Evolutionary conservation across 2,113 vertebrate species (phyloP).

Genomic region (Castor canadensis): DNA sequence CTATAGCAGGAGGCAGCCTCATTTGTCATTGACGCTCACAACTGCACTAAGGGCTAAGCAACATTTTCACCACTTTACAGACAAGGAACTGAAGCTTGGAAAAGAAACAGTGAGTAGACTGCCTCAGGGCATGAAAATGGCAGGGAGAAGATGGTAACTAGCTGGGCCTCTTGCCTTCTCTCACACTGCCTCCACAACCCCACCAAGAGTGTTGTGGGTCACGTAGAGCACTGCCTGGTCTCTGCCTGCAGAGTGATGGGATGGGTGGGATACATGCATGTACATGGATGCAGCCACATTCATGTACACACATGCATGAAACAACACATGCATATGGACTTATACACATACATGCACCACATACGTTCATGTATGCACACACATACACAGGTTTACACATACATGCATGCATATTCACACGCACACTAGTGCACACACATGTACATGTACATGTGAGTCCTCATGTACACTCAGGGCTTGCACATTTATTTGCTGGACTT

Average conservation of each 20-base stretch:
- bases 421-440: background rate
- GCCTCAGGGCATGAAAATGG: too few relatives aligned
- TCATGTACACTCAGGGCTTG: background rate
- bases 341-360: background rate
- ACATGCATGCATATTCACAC: too few relatives aligned
- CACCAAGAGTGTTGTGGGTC: too few relatives aligned
- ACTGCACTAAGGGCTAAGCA: accelerated
- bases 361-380: too few relatives aligned
- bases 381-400: too few relatives aligned
- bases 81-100: background rate
- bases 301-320: background rate
- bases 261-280: background rate
- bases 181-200: accelerated
- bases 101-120: background rate
- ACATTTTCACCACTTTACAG: too few relatives aligned
- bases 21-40: too few relatives aligned
- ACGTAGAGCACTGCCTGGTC: background rate
- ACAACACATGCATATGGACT: too few relatives aligned
- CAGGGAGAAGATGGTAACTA: too few relatives aligned
- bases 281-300: too few relatives aligned
- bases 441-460: too few relatives aligned
- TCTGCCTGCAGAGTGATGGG: background rate
- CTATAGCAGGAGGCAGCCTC: background rate
- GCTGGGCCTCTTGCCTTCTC: background rate
- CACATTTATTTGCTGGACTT: too few relatives aligned